These are phyloP conservation scores for Caradrina clavipalpis DNA, from an alignment of 2,888 invertebrate genomes.

Conservation along the genomic window DNA sequence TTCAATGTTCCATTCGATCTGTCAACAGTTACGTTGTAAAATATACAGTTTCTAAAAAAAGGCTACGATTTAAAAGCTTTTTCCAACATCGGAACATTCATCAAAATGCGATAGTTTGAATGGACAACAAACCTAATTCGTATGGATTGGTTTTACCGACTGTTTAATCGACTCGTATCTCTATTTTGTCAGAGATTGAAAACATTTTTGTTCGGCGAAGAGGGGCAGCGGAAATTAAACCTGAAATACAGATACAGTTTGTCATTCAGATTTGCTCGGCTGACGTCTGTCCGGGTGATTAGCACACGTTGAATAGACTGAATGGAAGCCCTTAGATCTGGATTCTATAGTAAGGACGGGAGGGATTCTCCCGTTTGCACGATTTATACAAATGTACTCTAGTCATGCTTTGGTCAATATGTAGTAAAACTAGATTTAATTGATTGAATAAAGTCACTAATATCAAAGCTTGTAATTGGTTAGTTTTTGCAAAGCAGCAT, in stretches of 20 bases:
- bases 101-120: constrained; percentile 18
- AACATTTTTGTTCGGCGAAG: constrained; percentile 23
- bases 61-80: constrained; percentile 2
- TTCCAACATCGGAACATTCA: not conserved
- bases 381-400: too few relatives aligned
- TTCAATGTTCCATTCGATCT: constrained; percentile 20
- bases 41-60: constrained; percentile 10
- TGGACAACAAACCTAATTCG: not conserved
- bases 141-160: constrained; percentile 4
- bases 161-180: constrained; percentile 6
- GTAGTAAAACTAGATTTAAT: too few relatives aligned
- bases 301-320: constrained; percentile 25
- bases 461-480: too few relatives aligned
- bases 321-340: constrained; percentile 10
- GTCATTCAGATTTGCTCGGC: constrained; percentile 24
- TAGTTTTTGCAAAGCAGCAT: too few relatives aligned
- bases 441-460: too few relatives aligned
- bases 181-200: constrained; percentile 8
- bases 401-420: too few relatives aligned
- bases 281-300: constrained; percentile 28
- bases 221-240: constrained; percentile 50
- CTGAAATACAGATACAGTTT: constrained; percentile 23
- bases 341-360: constrained; percentile 9
- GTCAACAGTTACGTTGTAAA: not conserved
- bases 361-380: too few relatives aligned